Percentiles rank a stretch among this genome's conserved stretches.
Conservation (phyloP, 2,797 vertebrate genomes). For the Gymnoscopelus microlampas region DNA sequence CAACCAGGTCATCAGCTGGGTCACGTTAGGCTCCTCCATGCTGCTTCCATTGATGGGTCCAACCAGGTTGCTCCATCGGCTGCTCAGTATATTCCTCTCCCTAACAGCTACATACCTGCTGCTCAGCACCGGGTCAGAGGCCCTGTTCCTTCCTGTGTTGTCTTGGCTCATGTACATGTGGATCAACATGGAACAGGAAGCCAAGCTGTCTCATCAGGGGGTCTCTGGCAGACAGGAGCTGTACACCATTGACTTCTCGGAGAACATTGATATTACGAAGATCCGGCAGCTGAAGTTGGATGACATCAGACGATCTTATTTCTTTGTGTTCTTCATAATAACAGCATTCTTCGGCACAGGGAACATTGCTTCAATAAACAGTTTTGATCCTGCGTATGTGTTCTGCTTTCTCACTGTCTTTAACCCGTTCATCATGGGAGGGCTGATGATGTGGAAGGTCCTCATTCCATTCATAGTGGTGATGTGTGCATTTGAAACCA, state of each 20-base stretch:
- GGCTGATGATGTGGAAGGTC: constrained; percentile 97
- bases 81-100: constrained; percentile 91
- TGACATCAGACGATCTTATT: constrained; percentile 92
- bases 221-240: constrained; percentile 85
- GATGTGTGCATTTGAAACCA: constrained; percentile 96
- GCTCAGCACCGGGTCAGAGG: constrained; percentile 95
- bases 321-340: constrained; percentile 97
- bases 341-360: constrained; percentile 97
- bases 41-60: constrained; percentile 88
- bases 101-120: constrained; percentile 90
- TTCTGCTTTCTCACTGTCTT: constrained; percentile 98
- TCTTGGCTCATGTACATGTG: constrained; percentile 92
- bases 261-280: constrained; percentile 83
- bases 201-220: constrained; percentile 71
- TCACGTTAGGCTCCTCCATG: constrained; percentile 87
- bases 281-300: constrained; percentile 89
- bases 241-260: constrained; percentile 85
- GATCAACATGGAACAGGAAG: constrained; percentile 88
- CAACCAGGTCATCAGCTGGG: constrained; percentile 94
- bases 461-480: constrained; percentile 96
- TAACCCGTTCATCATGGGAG: constrained; percentile 96
- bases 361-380: constrained; percentile 98
- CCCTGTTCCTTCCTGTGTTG: constrained; percentile 90
- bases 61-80: constrained; percentile 85
- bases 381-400: constrained; percentile 96